Evolutionary conservation across 2,113 vertebrate genomes (phyloP).

Genomic region (Melanostigma gelatinosum): DNA sequence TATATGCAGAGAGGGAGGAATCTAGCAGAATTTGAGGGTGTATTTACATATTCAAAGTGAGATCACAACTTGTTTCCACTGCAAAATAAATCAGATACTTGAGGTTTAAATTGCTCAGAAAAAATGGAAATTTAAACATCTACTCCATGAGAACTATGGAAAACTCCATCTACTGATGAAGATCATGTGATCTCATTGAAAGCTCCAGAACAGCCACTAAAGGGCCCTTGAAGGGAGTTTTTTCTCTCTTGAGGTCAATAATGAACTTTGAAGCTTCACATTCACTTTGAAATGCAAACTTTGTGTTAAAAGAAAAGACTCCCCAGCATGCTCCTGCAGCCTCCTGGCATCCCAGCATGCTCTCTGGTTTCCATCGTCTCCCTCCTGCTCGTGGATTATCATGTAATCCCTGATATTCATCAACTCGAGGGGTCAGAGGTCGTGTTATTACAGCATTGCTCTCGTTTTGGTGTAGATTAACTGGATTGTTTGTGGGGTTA

Average conservation of each 20-base stretch:
- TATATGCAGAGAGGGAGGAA: no score
- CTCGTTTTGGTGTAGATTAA: conserved; percentile 6
- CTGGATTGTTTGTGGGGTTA: neutral
- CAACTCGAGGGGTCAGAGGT: conserved; percentile 59
- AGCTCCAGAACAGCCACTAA: neutral
- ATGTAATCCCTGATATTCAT: conserved; percentile 78
- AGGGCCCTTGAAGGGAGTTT: neutral
- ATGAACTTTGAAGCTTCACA: neutral
- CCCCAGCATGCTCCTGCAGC: conserved; percentile 4
- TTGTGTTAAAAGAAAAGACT: neutral
- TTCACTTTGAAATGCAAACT: neutral
- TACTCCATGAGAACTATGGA: neutral
- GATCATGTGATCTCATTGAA: neutral
- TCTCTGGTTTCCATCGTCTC: conserved; percentile 25
- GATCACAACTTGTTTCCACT: neutral
- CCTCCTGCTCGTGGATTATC: conserved; percentile 71
- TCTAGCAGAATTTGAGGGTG: neutral
- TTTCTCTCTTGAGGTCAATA: neutral
- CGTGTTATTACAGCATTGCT: conserved; percentile 19
- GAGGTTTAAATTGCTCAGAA: neutral
- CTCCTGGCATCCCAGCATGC: conserved; percentile 9
- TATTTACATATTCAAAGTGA: no score
- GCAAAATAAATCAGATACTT: neutral
- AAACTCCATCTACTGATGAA: neutral
- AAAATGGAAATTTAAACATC: neutral